Evolutionary conservation across 2,888 invertebrate genomes (phyloP).

Genomic region (Sphaerophoria taeniata): DNA sequence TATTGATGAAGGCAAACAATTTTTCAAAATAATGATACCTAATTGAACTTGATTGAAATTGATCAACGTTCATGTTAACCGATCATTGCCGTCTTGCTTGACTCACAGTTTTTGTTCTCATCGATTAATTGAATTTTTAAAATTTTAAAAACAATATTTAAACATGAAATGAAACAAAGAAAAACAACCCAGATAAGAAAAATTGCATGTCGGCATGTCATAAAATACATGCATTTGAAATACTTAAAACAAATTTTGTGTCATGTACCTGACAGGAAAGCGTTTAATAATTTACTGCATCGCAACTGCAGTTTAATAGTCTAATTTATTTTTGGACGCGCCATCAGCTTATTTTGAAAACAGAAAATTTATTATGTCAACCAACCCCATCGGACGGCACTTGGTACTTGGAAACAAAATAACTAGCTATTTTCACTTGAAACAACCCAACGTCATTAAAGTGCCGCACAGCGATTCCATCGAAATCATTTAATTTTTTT

Average conservation of each 20-base stretch:
- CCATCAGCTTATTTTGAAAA: neutral
- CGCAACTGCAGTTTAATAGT: neutral
- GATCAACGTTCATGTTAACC: no score
- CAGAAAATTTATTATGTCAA: neutral
- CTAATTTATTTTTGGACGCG: conserved; percentile 1
- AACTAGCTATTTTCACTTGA: conserved; percentile 9
- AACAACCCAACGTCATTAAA: neutral
- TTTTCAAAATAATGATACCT: no score
- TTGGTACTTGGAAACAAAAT: conserved; percentile 10
- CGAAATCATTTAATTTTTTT: conserved; percentile 11
- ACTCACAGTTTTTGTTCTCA: no score
- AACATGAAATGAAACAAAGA: neutral
- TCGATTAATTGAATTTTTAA: no score
- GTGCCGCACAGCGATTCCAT: neutral
- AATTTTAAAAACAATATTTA: neutral
- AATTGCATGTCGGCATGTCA: neutral
- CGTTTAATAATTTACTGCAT: conserved; percentile 1
- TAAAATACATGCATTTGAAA: neutral
- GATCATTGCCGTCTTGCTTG: no score
- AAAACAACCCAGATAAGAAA: neutral
- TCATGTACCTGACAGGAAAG: neutral
- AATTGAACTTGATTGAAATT: no score
- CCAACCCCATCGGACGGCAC: neutral
- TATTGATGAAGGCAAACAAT: no score
- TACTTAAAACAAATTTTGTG: neutral